Evolutionary conservation across 1,140 invertebrate species (phyloP), one percentile per base, ranked within the genome.

Genomic region (Bursaphelenchus mucronatus): DNA sequence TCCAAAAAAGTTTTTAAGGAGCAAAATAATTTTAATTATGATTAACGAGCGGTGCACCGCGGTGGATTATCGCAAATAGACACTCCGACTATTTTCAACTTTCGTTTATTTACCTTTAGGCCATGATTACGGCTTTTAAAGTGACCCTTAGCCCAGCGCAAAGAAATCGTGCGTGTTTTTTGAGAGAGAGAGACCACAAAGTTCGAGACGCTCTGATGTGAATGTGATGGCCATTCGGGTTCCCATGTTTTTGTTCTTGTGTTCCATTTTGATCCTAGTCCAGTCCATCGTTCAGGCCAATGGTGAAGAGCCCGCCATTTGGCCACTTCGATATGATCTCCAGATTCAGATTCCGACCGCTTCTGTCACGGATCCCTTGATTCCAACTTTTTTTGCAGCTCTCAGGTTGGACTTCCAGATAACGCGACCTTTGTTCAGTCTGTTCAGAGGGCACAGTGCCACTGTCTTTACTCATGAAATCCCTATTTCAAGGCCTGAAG

Each of bases 341-440:
- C 70, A 71, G 57, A 21, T 71, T 44, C 70, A 74, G 45, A 40
- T 75, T 15, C 70, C 70, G 49, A 75, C 70, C 10, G 41, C 71
- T 15, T 71, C 70, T 13, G 67, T 56, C 8, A 57, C 43, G 21
- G 70, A 71, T 40, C 73, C 73, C 17, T 52, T 71, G 17, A 50
- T 71, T 45, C 70, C 70, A 15, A 71, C 70, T 15, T 71, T 71
- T 59, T 74, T 74, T 55, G 70, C 73, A 11, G 50, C 70, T 30
- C 41, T 73, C 6, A 49, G 52, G 51, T 11, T 71, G 13, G 70
- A 71, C 15, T 71, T 71, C 52, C 70, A 74, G 61, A 30, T 71
- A 30, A 70, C 45, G 17, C 21, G 41, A n/a, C 44, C 52, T 46
- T 19, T 52, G 19, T 47, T 59, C 45, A 44, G 40, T 17, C 57